Conservation (phyloP, 2,797 vertebrate genomes). For the Oryzias dopingdopingensis region DNA sequence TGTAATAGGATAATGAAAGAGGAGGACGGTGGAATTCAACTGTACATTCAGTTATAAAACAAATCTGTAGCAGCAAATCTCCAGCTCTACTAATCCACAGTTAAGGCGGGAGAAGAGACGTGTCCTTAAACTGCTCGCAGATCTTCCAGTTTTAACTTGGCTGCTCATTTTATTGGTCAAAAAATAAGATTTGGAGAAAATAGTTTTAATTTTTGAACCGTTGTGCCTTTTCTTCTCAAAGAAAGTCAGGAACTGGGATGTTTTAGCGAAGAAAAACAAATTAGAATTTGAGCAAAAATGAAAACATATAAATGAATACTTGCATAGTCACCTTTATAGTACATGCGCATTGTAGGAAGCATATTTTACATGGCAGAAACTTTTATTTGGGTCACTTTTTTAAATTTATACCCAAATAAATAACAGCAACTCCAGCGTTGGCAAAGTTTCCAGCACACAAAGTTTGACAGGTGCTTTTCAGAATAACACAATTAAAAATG, state of each 20-base stretch:
- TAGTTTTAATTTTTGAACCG: too few relatives aligned
- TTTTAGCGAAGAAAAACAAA: too few relatives aligned
- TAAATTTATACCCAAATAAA: neutral
- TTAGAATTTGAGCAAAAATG: too few relatives aligned
- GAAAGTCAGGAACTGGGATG: too few relatives aligned
- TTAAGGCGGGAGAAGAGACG: neutral
- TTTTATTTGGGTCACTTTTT: neutral
- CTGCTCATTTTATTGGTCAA: too few relatives aligned
- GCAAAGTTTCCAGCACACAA: neutral
- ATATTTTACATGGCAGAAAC: too few relatives aligned
- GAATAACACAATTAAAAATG: conserved; percentile 23
- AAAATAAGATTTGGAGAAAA: too few relatives aligned
- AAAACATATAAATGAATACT: too few relatives aligned
- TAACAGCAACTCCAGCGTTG: neutral
- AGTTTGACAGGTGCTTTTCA: conserved; percentile 29
- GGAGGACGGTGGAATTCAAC: conserved; percentile 18
- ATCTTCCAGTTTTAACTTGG: too few relatives aligned
- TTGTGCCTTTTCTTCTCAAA: too few relatives aligned
- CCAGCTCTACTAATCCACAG: neutral
- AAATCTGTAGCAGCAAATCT: neutral
- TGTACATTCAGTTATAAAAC: conserved; percentile 9
- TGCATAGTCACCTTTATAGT: too few relatives aligned
- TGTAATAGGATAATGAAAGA: conserved; percentile 12
- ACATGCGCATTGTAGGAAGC: too few relatives aligned
- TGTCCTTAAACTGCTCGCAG: neutral